Base-by-base conservation (phyloP, 2,888 invertebrate species). In the Callimorpha dominula region DNA sequence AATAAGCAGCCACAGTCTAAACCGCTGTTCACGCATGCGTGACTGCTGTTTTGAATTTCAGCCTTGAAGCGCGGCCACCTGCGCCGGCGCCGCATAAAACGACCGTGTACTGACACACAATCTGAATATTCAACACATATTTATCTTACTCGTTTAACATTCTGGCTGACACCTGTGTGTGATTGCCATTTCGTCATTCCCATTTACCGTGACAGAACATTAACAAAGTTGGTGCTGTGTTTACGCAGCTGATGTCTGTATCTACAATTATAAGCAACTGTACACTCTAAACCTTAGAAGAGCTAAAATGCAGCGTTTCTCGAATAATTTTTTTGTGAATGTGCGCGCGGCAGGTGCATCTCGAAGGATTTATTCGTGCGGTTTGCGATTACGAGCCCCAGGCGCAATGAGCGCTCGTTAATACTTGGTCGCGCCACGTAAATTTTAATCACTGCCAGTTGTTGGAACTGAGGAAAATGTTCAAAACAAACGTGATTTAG, bases 1-100 rank as follows among this genome's bases (percentile, higher is more conserved):
- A 91, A 91, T 86, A 88, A 86, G 76, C 74, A 77, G 76, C 79
- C 70, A 71, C 67, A 71, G 91, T 90, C 87, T 89, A 90, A 93
- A 89, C 90, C 91, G 89, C 90, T 90, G 92, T 87, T 92, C 94
- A 92, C 90, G 93, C 94, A 94, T 94, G 94, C 95, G 92, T 94
- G 95, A 94, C 94, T 94, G 90, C 94, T 95, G 95, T 93, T 95
- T 95, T 94, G 95, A 94, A 95, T 95, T 95, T 95, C 95, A 95
- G 95, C 95, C 95, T 95, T 95, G 95, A 95, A 96, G 95, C 95
- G 94, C 94, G 93, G 93, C 93, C 96, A 96, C 96, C 96, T 96
- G 96, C 96, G 96, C 96, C 96, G 96, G 95, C 96, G 96, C 96
- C 96, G 96, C 95, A 94, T 95, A 96, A n/a, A 96, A 96, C 94